These are phyloP conservation scores for Eulemur rubriventer DNA, from an alignment of 2,797 vertebrate genomes.

Conservation along the genomic window DNA sequence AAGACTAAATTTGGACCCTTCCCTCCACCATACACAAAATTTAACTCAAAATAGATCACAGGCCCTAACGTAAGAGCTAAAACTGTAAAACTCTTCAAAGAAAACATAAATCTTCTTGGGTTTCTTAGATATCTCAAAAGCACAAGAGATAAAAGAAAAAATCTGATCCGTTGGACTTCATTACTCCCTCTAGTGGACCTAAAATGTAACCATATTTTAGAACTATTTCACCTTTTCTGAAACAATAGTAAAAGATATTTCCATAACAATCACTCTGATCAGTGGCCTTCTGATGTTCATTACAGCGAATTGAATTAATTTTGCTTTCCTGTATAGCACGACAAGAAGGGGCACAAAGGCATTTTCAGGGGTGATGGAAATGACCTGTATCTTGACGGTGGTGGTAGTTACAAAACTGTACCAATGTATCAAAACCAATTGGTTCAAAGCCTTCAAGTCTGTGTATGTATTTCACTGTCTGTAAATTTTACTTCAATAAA, in stretches of 20 bases:
- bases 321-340: not conserved
- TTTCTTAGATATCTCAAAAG: constrained; percentile 29
- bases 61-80: constrained; percentile 11
- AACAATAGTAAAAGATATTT: constrained; percentile 22
- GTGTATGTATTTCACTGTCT: not conserved
- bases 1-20: not conserved
- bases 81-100: not conserved
- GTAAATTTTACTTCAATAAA: constrained; percentile 19
- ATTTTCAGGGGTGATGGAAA: not conserved
- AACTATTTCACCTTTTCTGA: constrained; percentile 1
- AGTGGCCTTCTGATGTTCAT: not conserved
- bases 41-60: not conserved
- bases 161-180: not conserved
- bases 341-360: not conserved
- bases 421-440: not conserved
- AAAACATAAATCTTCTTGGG: not conserved
- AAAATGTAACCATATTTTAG: not conserved
- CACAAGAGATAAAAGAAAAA: not conserved
- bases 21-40: not conserved
- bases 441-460: not conserved
- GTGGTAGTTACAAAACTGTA: not conserved
- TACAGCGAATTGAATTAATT: not conserved
- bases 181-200: constrained; percentile 73
- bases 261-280: not conserved
- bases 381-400: not conserved